Base-by-base conservation (phyloP, 2,113 vertebrate genomes). In the Struthio camelus region DNA sequence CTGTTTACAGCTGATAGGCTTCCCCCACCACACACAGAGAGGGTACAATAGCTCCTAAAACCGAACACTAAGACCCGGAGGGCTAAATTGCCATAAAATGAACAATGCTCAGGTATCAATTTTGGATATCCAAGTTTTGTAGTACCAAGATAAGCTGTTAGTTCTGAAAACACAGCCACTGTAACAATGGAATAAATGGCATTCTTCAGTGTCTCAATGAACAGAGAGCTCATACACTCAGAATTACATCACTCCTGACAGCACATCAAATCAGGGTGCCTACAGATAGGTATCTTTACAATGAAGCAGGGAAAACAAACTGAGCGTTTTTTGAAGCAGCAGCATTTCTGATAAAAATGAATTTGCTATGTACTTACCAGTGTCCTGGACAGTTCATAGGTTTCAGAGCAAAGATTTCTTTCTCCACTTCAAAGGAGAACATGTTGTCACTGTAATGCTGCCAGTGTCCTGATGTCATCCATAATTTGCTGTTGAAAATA, bases 311-410 rank as follows among this genome's bases (percentile, higher is more conserved):
- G 17, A 93, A 84, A 85, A 38, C 38, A 58, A 86, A 42, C 3
- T 44, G 40, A 58, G 6, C 5, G 11, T 20, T 75, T 32, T 27
- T 25, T 6, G 0, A 28, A 34, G n/a, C 53, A 83, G 34, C 36
- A 72, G 15, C 6, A 40, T n/a, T 22, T 80, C 48, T 48, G 27
- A 14, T 65, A 36, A 87, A 87, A 56, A 18, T 50, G 32, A 40
- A 87, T 75, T 71, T 78, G 6, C 38, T 54, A 66, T 36, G 8
- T 66, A 53, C 69, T 89, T 98, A 99, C 99, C 99, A 99, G 95
- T 99, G 99, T 96, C 99, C 99, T 0, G 99, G 99, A 95, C 99
- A 99, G 97, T 99, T 99, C 99, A 99, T 99, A 36, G 99, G 99
- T 80, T 99, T 99, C 70, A 99, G 98, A 76, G 99, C 99, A 56